phyloP scores from a whole-genome alignment of 2,113 vertebrate species.

The Catharus fuscescens region DNA sequence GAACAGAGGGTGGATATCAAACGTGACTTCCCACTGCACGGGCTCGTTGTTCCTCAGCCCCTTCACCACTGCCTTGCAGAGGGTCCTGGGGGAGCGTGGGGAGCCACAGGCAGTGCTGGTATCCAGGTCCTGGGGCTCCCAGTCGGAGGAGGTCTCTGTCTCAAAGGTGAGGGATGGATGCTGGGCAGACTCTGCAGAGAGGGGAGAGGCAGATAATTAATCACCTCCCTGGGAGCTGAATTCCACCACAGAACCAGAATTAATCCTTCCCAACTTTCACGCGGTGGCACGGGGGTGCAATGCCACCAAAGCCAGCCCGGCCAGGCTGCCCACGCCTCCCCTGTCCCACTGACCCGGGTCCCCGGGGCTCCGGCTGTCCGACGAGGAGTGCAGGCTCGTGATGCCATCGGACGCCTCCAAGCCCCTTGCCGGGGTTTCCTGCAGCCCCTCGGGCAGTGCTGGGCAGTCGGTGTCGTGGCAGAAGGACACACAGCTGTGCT shows the following conservation, averaged over 20 bases:
- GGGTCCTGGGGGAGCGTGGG: not conserved
- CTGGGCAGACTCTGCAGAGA: slow-evolving; percentile 65
- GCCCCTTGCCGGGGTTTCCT: not conserved
- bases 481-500: slow-evolving; percentile 59
- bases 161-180: slow-evolving; percentile 78
- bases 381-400: slow-evolving; percentile 69
- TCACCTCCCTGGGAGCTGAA: not conserved
- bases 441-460: not conserved
- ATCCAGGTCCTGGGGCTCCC: slow-evolving; percentile 28
- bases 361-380: slow-evolving; percentile 81
- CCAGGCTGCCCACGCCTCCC: rapidly evolving
- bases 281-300: rapidly evolving
- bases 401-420: not conserved
- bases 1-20: slow-evolving; percentile 84
- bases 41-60: slow-evolving; percentile 82
- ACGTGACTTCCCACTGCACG: slow-evolving; percentile 88
- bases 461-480: slow-evolving; percentile 36
- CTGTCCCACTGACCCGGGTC: slow-evolving; percentile 76
- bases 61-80: slow-evolving; percentile 87
- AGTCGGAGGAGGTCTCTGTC: slow-evolving; percentile 43
- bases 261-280: not conserved
- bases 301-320: rapidly evolving
- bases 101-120: not conserved
- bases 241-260: not conserved
- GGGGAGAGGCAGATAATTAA: not conserved